Conservation (phyloP, 2,113 vertebrate species). For the Edolisoma coerulescens region DNA sequence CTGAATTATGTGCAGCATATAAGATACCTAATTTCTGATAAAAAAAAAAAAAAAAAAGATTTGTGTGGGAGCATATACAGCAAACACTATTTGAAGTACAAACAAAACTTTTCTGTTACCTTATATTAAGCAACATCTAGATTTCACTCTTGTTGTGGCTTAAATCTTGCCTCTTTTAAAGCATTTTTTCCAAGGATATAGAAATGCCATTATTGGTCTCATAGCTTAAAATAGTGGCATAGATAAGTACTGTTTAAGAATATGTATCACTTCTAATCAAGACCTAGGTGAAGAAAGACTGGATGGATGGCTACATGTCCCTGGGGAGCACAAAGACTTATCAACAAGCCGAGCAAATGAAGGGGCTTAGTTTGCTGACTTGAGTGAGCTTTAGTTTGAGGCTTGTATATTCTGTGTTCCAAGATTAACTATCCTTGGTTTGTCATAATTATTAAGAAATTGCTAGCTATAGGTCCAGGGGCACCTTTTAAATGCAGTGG, state of each 20-base stretch:
- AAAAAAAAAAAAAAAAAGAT: neutral
- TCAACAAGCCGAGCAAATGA: neutral
- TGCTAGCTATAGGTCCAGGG: conserved; percentile 9
- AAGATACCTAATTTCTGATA: neutral
- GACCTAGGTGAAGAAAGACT: neutral
- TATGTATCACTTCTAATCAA: neutral
- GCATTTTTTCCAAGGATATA: neutral
- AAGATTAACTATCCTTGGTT: neutral
- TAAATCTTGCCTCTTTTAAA: neutral
- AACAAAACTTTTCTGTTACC: neutral
- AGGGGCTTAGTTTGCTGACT: neutral
- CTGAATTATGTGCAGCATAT: neutral
- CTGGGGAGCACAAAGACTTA: neutral
- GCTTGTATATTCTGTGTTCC: conserved; percentile 14
- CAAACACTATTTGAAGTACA: neutral
- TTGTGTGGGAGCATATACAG: neutral
- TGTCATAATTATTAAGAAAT: conserved; percentile 50
- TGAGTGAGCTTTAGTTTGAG: conserved; percentile 10
- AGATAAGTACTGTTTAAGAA: neutral
- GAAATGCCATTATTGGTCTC: neutral
- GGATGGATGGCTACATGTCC: neutral
- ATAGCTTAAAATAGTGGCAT: neutral
- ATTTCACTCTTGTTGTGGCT: neutral
- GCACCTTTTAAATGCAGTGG: conserved; percentile 34
- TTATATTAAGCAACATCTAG: neutral